Conservation (phyloP, 2,888 invertebrate genomes). For the Patella depressa region DNA sequence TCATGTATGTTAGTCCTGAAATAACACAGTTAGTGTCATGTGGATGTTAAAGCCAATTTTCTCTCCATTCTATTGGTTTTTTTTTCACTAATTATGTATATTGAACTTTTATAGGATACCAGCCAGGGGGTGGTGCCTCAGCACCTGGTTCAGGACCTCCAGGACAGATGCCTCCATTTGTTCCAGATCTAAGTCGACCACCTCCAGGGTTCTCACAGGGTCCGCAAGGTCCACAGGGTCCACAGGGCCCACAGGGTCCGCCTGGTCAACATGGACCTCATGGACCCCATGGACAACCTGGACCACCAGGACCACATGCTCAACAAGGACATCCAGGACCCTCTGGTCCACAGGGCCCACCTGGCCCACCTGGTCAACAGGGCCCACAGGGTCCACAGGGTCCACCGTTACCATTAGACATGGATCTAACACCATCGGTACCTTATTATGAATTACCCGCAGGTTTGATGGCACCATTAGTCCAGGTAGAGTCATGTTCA, state of each 20-base stretch:
- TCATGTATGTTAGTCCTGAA: too few relatives aligned
- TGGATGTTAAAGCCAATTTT: too few relatives aligned
- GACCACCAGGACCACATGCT: neutral
- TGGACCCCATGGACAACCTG: slow-evolving; percentile 48
- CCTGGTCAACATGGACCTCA: slow-evolving; percentile 59
- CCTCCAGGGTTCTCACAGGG: slow-evolving; percentile 70
- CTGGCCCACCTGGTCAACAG: slow-evolving; percentile 53
- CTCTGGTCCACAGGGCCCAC: slow-evolving; percentile 37
- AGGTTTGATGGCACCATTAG: slow-evolving; percentile 96
- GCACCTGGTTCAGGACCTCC: neutral
- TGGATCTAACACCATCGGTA: slow-evolving; percentile 82
- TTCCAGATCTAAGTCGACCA: slow-evolving; percentile 65
- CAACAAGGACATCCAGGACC: slow-evolving; percentile 66
- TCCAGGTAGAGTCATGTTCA: slow-evolving; percentile 78
- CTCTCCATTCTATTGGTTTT: too few relatives aligned
- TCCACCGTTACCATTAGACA: slow-evolving; percentile 41
- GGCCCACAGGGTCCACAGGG: slow-evolving; percentile 52
- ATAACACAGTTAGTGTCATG: too few relatives aligned
- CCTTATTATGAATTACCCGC: slow-evolving; percentile 98
- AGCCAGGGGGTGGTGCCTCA: neutral
- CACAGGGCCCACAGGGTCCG: slow-evolving; percentile 39
- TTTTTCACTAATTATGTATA: too few relatives aligned
- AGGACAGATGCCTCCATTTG: slow-evolving; percentile 22
- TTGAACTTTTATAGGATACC: neutral
- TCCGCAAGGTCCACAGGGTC: slow-evolving; percentile 66